These are phyloP conservation scores for Acanthurus leucopareius DNA, from an alignment of 2,797 vertebrate species.

Conservation along the genomic window DNA sequence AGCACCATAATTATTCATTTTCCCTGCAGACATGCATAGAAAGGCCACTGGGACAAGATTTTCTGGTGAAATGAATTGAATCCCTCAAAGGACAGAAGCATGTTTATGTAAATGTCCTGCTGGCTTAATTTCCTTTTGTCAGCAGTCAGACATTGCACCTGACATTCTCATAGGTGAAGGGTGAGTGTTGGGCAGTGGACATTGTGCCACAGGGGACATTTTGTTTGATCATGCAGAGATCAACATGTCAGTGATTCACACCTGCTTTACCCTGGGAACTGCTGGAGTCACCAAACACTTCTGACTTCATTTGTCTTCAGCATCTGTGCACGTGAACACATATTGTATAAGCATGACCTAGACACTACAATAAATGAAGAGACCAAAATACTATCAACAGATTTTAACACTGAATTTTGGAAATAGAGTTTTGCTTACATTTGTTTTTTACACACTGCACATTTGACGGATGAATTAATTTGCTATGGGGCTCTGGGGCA, in stretches of 20 bases:
- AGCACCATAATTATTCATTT: constrained; percentile 4
- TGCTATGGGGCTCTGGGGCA: not conserved
- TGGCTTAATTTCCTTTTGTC: not conserved
- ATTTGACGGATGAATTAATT: not conserved
- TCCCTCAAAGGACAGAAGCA: not conserved
- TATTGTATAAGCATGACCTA: not conserved
- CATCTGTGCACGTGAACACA: not conserved
- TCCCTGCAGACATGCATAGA: constrained; percentile 20
- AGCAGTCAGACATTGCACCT: not conserved
- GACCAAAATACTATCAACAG: not conserved
- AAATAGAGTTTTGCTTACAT: not conserved
- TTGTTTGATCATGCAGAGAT: not conserved
- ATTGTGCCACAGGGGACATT: not conserved
- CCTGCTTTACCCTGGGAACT: not conserved
- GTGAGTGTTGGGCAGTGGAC: not conserved
- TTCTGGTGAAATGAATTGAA: not conserved
- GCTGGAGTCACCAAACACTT: not conserved
- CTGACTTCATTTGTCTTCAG: not conserved
- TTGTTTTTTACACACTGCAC: not conserved
- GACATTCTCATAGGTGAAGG: constrained; percentile 6
- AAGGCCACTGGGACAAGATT: not conserved
- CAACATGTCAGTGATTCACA: constrained; percentile 2
- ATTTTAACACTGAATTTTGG: not conserved
- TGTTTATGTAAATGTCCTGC: not conserved
- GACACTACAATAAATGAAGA: not conserved